phyloP scores from a whole-genome alignment of 2,797 vertebrate species.

The Manis javanica region DNA sequence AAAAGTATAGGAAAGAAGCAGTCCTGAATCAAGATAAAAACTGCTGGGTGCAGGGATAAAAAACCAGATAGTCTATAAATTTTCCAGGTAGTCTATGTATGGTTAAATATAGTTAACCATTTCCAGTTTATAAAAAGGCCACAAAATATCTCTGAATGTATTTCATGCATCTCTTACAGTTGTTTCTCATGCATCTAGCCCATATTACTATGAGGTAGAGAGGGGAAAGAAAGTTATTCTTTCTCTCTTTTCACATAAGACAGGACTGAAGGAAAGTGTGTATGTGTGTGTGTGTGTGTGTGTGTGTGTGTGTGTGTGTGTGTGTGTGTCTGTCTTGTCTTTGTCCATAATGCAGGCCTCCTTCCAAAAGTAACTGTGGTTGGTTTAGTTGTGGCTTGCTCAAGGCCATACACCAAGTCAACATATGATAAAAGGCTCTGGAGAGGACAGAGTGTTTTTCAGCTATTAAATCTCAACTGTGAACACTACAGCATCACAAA shows the following conservation, averaged over 20 bases:
- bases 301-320: background rate
- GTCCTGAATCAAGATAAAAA: conserved; percentile 5
- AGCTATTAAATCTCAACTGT: background rate
- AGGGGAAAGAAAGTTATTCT: background rate
- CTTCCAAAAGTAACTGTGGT: background rate
- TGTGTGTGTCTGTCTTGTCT: background rate
- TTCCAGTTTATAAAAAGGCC: background rate
- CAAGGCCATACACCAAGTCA: background rate
- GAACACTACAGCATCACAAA: background rate
- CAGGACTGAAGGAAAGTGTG: background rate
- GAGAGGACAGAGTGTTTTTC: background rate
- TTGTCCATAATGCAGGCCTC: background rate
- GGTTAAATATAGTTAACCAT: background rate
- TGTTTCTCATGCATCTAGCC: background rate
- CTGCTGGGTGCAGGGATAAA: background rate
- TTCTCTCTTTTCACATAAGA: background rate
- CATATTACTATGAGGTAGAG: background rate
- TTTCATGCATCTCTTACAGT: background rate
- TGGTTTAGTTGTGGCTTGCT: background rate
- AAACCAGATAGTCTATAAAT: background rate
- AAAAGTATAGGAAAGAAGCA: background rate
- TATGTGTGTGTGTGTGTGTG: background rate
- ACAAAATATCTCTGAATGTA: conserved; percentile 6
- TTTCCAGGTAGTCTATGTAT: background rate
- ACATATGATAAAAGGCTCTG: background rate